Percentiles rank a stretch among this genome's conserved stretches.
Evolutionary conservation across 1,140 invertebrate genomes (phyloP).

Genomic region (Drosophila rufa): DNA sequence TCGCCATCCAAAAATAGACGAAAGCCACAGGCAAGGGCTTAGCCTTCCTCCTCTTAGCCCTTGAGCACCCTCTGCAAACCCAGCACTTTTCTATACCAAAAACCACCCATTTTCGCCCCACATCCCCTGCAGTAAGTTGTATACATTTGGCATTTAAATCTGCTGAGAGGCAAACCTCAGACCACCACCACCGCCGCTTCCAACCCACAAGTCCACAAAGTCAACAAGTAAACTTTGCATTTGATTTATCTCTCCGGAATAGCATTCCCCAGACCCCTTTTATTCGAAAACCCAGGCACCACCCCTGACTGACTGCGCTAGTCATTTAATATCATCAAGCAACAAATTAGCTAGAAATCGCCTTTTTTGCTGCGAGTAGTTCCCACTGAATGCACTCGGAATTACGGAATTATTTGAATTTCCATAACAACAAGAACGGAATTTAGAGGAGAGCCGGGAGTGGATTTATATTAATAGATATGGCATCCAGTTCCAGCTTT

Average conservation of each 20-base stretch:
- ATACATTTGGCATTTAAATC: conserved; percentile 55
- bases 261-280: conserved; percentile 1
- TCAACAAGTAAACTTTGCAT: conserved; percentile 74
- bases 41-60: not conserved
- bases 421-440: conserved; percentile 7
- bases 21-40: conserved; percentile 32
- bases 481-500: conserved; percentile 25
- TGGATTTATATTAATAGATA: conserved; percentile 25
- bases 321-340: conserved; percentile 58
- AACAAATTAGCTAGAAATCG: conserved; percentile 49
- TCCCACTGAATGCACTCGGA: conserved; percentile 18
- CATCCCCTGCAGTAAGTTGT: conserved; percentile 30
- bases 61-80: not conserved
- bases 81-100: not conserved
- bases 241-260: conserved; percentile 52
- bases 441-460: not conserved
- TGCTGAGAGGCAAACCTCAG: conserved; percentile 31
- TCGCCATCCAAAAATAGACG: conserved; percentile 48
- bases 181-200: not conserved
- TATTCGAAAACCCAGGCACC: not conserved
- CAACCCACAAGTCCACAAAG: conserved; percentile 47
- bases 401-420: conserved; percentile 27
- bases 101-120: not conserved
- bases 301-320: conserved; percentile 5
- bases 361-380: not conserved